Evolutionary conservation across 2,113 vertebrate genomes (phyloP), one percentile per base, ranked within the genome.

Genomic region (Vidua macroura): DNA sequence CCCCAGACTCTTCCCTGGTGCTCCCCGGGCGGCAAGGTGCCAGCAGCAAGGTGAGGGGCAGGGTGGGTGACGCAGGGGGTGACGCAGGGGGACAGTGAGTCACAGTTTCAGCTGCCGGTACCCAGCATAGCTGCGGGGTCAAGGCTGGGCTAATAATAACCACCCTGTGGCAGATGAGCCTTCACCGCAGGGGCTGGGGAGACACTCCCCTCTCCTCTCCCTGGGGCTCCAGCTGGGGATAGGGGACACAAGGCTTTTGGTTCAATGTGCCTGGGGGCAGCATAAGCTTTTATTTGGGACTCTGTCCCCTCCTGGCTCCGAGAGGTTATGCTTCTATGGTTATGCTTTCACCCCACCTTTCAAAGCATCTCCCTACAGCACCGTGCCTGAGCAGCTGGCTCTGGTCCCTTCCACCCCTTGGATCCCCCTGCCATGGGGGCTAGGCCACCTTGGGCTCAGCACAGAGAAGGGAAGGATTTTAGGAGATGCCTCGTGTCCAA

Each of bases 401-500:
- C 59, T 56, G 82, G 9, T 43, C 18, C 11, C 58, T 80, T 7
- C 3, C 35, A 4, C 3, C 16, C 11, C 41, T 9, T 9, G 27
- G 23, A n/a, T 2, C 1, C 27, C 37, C 18, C 9, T 2, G 1
- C 31, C 3, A 2, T 0, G 0, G 35, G 12, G 27, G 10, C 17
- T 10, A 15, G 59, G 16, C 6, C 2, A 0, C 4, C 49, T 13
- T 5, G 10, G 13, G 37, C 37, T 25, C 49, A 51, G 28, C 86
- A 14, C 7, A 2, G 8, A 8, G 4, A 1, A 0, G 6, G 4
- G 6, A 14, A 46, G 44, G 72, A 44, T 35, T 73, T 33, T 11
- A 15, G 41, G 59, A 83, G 73, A 60, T 22, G 56, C 13, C 28
- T 35, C 1, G 0, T 6, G 35, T 14, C 43, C 44, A 27, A 58